These are phyloP conservation scores for Dryocosmus kuriphilus DNA, from an alignment of 2,888 invertebrate genomes.

Conservation along the genomic window DNA sequence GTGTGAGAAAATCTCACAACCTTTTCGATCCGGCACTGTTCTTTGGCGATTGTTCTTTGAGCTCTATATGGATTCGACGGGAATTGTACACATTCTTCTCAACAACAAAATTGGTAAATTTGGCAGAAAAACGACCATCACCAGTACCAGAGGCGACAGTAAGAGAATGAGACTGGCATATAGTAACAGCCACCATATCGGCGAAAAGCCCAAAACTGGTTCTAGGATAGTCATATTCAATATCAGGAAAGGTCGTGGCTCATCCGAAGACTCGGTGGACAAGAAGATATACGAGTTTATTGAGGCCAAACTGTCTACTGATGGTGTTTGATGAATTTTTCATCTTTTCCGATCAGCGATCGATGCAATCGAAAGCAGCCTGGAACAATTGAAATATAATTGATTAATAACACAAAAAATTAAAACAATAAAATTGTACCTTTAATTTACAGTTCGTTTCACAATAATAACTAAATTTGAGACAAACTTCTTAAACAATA, in stretches of 20 bases:
- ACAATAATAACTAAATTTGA: too few relatives aligned
- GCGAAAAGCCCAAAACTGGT: conserved; percentile 72
- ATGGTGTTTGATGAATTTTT: not conserved
- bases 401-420: too few relatives aligned
- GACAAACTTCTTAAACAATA: too few relatives aligned
- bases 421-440: too few relatives aligned
- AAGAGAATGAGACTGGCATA: conserved; percentile 83
- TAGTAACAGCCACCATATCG: conserved; percentile 82
- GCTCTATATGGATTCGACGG: conserved; percentile 80
- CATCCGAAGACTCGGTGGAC: conserved; percentile 37
- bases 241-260: conserved; percentile 12
- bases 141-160: conserved; percentile 84
- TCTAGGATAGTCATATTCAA: conserved; percentile 62
- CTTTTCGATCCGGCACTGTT: conserved; percentile 35
- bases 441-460: too few relatives aligned
- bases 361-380: conserved; percentile 17
- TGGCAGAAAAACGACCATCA: conserved; percentile 84
- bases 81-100: conserved; percentile 83
- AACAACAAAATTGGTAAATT: conserved; percentile 85
- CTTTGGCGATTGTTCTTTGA: conserved; percentile 51
- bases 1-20: not conserved
- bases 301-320: not conserved
- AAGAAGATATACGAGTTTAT: not conserved
- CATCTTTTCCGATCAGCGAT: conserved; percentile 39
- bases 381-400: conserved; percentile 34